These are phyloP conservation scores for Podarcis muralis DNA, from an alignment of 2,113 vertebrate species.

Conservation along the genomic window DNA sequence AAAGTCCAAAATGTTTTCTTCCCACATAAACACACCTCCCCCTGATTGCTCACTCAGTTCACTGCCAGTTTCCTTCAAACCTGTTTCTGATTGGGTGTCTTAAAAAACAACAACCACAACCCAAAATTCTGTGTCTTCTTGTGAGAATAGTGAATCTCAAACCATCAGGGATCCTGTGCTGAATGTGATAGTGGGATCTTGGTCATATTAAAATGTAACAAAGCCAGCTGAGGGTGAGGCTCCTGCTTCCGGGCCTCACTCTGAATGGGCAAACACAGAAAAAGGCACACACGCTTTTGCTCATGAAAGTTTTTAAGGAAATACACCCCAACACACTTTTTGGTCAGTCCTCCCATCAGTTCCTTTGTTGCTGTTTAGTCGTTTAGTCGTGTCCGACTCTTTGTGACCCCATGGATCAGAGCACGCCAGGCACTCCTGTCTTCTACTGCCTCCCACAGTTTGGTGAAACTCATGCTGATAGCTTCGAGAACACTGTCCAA, in stretches of 20 bases:
- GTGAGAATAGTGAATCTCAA: background rate
- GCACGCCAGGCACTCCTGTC: too few species aligned
- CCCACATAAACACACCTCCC: background rate
- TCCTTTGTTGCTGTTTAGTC: background rate
- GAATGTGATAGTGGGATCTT: background rate
- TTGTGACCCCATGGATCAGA: too few species aligned
- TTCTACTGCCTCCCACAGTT: too few species aligned
- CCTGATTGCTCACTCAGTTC: background rate
- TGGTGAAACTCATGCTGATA: too few species aligned
- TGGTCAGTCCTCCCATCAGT: background rate
- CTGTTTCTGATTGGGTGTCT: background rate
- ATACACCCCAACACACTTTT: background rate
- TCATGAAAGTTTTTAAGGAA: background rate
- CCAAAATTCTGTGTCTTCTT: background rate
- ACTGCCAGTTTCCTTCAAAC: background rate
- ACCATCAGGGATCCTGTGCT: background rate
- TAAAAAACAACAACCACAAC: background rate
- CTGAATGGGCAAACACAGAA: background rate
- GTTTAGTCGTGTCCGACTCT: too few species aligned
- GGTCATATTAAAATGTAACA: background rate
- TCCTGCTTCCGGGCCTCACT: background rate
- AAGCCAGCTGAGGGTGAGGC: background rate
- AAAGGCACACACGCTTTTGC: too few species aligned
- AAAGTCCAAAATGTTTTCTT: background rate
- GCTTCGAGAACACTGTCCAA: too few species aligned